phyloP scores from a whole-genome alignment of 2,797 vertebrate species.

The Corythornis leucogaster region DNA sequence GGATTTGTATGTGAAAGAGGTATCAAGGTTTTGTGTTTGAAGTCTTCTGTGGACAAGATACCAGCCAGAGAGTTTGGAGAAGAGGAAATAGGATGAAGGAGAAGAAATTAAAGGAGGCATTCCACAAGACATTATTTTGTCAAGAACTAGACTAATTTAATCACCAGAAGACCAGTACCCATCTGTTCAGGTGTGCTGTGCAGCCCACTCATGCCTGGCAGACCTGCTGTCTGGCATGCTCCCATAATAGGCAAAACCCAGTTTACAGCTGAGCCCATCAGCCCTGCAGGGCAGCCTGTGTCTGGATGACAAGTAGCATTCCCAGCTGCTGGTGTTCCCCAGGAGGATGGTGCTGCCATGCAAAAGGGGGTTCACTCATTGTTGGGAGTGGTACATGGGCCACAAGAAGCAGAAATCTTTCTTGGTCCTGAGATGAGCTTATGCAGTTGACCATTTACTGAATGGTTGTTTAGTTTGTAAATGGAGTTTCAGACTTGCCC shows the following conservation, averaged over 20 bases:
- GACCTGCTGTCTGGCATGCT: background rate
- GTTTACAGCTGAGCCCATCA: background rate
- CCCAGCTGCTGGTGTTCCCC: background rate
- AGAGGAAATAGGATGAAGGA: background rate
- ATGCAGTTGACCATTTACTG: background rate
- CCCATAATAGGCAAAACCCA: background rate
- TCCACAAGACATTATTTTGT: background rate
- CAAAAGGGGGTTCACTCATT: rapidly evolving
- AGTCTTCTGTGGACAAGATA: background rate
- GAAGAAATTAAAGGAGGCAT: background rate
- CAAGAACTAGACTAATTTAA: background rate
- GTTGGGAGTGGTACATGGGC: background rate
- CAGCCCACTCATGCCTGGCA: background rate
- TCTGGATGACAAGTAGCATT: background rate
- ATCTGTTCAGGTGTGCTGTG: background rate
- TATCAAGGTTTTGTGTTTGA: background rate
- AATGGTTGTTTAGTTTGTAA: background rate
- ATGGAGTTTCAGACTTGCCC: background rate
- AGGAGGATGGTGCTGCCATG: rapidly evolving
- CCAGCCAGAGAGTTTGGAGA: background rate
- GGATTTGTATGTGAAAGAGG: background rate
- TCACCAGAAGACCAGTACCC: background rate
- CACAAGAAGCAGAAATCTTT: background rate
- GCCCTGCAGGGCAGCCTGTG: background rate
- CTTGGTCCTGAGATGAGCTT: background rate